Base-by-base conservation (phyloP, 2,888 invertebrate genomes). In the Bombylius discolor region DNA sequence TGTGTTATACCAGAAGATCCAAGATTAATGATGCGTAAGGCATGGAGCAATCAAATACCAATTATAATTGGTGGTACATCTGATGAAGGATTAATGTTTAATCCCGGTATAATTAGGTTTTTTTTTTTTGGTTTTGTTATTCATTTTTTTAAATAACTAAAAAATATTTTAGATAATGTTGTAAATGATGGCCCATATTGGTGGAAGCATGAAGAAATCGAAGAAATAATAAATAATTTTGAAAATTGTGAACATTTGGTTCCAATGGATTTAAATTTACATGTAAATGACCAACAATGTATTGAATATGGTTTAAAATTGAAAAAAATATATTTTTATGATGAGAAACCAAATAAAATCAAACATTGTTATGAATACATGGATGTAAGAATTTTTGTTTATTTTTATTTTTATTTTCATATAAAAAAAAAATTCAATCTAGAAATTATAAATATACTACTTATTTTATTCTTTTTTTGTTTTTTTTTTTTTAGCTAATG, bases 31-130 rank as follows among this genome's bases (percentile, higher is more conserved):
- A 61, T 69, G 60, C 60, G 65, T 39, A 65, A 62, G 5, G 63
- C 67, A 1, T 74, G 74, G 74, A 67, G 72, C 52, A 67, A 67
- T 51, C 61, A 64, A 3, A 65, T 74, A 51, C 73, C 74, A 11
- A 60, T 72, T 34, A 64, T 74, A 56, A 60, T 71, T 31, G 73
- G 74, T 1, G 70, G 68, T 23, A 68, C 67, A 42, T 70, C 73
- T 44, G 69, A 69, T 44, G 74, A 73, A 61, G 73, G 74, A 7
- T 53, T 73, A 12, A 64, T 73, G 5, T 68, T 70, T 53, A 67
- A 69, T 64, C 64, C 68, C 62, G 68, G 70, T 70, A 36, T 36
- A 36, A 8, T 36, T 36, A 23, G 3, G 23, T 23, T 1, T 23
- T 23, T 23, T 23, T 23, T 23, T 23, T 23, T 23, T 23, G n/a